Conservation (phyloP, 2,888 invertebrate genomes). For the Macaria notata region DNA sequence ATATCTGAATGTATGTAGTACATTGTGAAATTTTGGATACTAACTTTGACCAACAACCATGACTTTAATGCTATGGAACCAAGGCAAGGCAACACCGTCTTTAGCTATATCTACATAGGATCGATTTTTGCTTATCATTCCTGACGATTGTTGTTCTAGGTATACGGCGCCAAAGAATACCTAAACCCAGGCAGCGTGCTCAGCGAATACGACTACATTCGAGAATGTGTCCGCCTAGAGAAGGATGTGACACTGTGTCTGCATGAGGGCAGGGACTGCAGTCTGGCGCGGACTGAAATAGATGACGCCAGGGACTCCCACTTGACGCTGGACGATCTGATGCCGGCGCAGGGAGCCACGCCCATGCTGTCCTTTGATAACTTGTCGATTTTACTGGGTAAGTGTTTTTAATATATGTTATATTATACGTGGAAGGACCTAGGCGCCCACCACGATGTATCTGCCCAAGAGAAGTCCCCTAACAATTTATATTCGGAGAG, state of each 20-base stretch:
- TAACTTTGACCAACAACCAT: too few relatives aligned
- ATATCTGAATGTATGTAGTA: too few relatives aligned
- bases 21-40: too few relatives aligned
- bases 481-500: too few relatives aligned
- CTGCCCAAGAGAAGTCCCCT: too few relatives aligned
- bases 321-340: slow-evolving; percentile 88
- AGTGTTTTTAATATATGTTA: not conserved
- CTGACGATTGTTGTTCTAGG: slow-evolving; percentile 67
- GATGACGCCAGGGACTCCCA: slow-evolving; percentile 91
- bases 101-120: too few relatives aligned
- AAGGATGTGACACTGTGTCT: slow-evolving; percentile 90
- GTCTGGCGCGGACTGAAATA: slow-evolving; percentile 88
- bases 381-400: slow-evolving; percentile 91
- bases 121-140: too few relatives aligned
- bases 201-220: slow-evolving; percentile 95
- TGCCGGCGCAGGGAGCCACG: slow-evolving; percentile 87
- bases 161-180: slow-evolving; percentile 95
- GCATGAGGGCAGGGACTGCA: slow-evolving; percentile 85
- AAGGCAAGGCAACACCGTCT: too few relatives aligned
- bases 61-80: too few relatives aligned
- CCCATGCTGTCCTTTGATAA: slow-evolving; percentile 91
- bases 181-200: slow-evolving; percentile 91
- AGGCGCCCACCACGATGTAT: too few relatives aligned
- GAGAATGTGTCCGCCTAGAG: slow-evolving; percentile 95
- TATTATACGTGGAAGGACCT: too few relatives aligned